A percentile compares a stretch with the other conserved stretches of the same genome.
Conservation (phyloP, 1,140 invertebrate species). For the Coenobita brevimanus region DNA sequence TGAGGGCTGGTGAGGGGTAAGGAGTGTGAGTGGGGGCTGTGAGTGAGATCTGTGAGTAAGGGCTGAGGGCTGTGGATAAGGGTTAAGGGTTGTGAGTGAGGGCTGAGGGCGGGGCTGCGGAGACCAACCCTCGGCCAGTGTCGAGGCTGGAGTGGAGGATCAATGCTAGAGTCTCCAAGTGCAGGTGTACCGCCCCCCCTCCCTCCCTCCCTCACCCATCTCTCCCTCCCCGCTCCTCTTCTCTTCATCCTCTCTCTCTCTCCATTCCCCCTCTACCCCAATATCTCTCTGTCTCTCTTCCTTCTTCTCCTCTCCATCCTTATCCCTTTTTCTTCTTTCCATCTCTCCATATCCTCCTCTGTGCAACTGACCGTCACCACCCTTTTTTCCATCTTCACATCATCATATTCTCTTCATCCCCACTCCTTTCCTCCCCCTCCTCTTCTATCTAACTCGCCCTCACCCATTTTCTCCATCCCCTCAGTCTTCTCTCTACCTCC, state of each 20-base stretch:
- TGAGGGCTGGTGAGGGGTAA: no score
- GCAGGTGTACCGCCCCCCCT: not conserved
- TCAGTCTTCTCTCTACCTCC: not conserved
- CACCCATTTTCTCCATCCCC: not conserved
- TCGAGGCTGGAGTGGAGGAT: no score
- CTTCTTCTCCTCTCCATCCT: not conserved
- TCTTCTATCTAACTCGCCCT: not conserved
- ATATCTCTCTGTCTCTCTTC: not conserved
- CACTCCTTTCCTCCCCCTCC: not conserved
- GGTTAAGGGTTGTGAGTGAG: no score
- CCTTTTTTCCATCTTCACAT: no score
- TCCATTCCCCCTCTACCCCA: not conserved
- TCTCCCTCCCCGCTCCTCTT: not conserved
- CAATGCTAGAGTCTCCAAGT: no score
- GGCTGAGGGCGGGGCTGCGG: no score
- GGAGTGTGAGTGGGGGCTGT: no score
- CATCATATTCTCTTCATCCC: not conserved
- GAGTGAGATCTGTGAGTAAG: no score
- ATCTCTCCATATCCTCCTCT: not conserved
- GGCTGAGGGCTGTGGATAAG: no score
- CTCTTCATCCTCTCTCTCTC: not conserved
- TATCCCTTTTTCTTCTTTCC: no score
- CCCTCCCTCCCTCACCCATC: not conserved
- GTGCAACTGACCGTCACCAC: no score
- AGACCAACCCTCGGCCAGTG: no score